phyloP scores from a whole-genome alignment of 2,797 vertebrate genomes.

The Rhyacichthys aspro region DNA sequence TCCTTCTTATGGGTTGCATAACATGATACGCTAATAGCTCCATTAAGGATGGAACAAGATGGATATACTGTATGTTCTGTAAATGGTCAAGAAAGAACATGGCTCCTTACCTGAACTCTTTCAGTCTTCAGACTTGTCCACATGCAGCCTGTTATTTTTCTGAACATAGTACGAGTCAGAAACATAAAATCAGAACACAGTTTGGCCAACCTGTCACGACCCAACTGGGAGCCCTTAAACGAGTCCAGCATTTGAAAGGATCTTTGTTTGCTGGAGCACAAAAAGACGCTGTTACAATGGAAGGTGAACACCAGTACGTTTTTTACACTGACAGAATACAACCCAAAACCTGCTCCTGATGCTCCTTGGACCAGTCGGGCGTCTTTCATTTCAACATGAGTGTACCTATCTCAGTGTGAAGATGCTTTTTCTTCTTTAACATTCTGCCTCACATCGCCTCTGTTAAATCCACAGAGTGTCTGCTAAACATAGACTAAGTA shows the following conservation, averaged over 20 bases:
- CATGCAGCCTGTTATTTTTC: slow-evolving; percentile 21
- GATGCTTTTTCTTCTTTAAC: slow-evolving; percentile 8
- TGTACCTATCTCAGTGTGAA: slow-evolving; percentile 1
- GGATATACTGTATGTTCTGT: not conserved
- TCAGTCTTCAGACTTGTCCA: slow-evolving; percentile 4
- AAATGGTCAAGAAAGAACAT: not conserved
- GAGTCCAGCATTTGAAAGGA: slow-evolving; percentile 54
- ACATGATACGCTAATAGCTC: too few species aligned
- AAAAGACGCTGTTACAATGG: slow-evolving; percentile 29
- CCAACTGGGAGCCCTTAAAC: slow-evolving; percentile 53
- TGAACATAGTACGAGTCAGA: slow-evolving; percentile 25
- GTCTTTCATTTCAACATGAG: too few species aligned
- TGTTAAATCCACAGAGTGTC: slow-evolving; percentile 25
- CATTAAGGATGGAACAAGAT: not conserved
- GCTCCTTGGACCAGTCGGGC: too few species aligned
- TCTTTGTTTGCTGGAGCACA: slow-evolving; percentile 48
- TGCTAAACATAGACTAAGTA: slow-evolving; percentile 33
- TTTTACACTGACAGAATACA: slow-evolving; percentile 40
- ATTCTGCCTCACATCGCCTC: slow-evolving; percentile 7
- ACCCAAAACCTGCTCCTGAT: slow-evolving; percentile 32
- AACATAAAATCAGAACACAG: slow-evolving; percentile 46
- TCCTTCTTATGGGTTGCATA: too few species aligned
- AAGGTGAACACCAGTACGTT: slow-evolving; percentile 46
- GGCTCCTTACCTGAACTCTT: not conserved
- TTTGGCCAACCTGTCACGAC: slow-evolving; percentile 43